phyloP scores from a whole-genome alignment of 2,797 vertebrate genomes.

The Crocidura indochinensis region DNA sequence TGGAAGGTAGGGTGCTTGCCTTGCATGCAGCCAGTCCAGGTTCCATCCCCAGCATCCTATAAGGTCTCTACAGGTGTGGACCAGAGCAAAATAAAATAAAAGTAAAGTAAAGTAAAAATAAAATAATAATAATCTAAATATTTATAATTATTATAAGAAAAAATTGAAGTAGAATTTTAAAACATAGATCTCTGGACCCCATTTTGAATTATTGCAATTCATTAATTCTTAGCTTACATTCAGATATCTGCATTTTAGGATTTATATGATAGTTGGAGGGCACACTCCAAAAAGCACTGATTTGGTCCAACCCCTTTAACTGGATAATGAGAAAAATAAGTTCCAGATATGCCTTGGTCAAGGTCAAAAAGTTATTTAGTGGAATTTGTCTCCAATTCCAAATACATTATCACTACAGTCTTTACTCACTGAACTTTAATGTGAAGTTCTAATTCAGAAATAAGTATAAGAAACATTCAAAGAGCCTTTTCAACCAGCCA shows the following conservation, averaged over 20 bases:
- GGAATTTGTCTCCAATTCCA: background rate
- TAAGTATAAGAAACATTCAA: background rate
- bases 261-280: background rate
- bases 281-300: background rate
- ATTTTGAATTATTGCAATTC: background rate
- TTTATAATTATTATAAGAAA: background rate
- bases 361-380: background rate
- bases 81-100: too few relatives aligned
- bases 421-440: background rate
- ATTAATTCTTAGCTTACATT: background rate
- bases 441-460: background rate
- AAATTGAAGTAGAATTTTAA: background rate
- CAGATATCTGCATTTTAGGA: slow-evolving; percentile 19
- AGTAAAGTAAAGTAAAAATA: too few relatives aligned
- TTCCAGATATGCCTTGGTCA: background rate
- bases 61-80: too few relatives aligned
- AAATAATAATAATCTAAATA: too few relatives aligned
- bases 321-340: slow-evolving; percentile 24
- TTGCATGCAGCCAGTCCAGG: too few relatives aligned
- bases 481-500: background rate
- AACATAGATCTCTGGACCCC: background rate
- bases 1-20: too few relatives aligned
- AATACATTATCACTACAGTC: background rate
- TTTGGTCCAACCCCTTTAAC: background rate
- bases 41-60: too few relatives aligned